These are phyloP conservation scores for Oophaga sylvatica DNA, from an alignment of 2,797 vertebrate species.

Conservation along the genomic window DNA sequence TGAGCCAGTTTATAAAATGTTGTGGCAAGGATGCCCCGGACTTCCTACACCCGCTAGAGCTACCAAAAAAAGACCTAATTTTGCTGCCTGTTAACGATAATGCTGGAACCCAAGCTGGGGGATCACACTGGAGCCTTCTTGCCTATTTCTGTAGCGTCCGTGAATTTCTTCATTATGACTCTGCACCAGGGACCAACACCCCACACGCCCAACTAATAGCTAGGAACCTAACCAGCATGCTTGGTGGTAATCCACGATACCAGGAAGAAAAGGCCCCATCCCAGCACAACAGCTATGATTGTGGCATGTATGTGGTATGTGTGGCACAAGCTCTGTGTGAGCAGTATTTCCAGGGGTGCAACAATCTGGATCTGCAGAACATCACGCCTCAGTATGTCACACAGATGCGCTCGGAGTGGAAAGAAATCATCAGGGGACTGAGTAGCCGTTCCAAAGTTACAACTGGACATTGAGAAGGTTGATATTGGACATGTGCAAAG, in stretches of 20 bases:
- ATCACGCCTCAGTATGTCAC: slow-evolving; percentile 91
- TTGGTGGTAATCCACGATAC: slow-evolving; percentile 78
- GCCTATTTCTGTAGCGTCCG: slow-evolving; percentile 83
- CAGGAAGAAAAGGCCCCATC: slow-evolving; percentile 87
- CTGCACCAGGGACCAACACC: slow-evolving; percentile 86
- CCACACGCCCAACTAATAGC: slow-evolving; percentile 87
- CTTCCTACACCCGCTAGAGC: slow-evolving; percentile 88
- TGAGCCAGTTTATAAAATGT: slow-evolving; percentile 97
- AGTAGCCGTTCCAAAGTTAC: neutral
- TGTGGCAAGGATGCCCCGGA: slow-evolving; percentile 84
- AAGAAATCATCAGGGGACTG: slow-evolving; percentile 76
- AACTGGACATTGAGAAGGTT: neutral
- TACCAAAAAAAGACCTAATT: slow-evolving; percentile 81
- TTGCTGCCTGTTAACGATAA: slow-evolving; percentile 96
- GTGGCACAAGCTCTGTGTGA: slow-evolving; percentile 88
- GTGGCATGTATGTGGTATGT: slow-evolving; percentile 98
- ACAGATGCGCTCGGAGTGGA: slow-evolving; percentile 87
- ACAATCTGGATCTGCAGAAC: slow-evolving; percentile 77
- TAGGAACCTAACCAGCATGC: slow-evolving; percentile 83
- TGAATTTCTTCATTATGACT: slow-evolving; percentile 93
- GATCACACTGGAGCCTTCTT: slow-evolving; percentile 95
- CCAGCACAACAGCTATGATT: slow-evolving; percentile 98
- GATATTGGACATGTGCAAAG: neutral
- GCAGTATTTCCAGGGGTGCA: slow-evolving; percentile 72
- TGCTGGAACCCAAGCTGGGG: slow-evolving; percentile 87